A percentile compares a stretch with the other conserved stretches of the same genome.
These are phyloP conservation scores for Aelia acuminata DNA, from an alignment of 2,888 invertebrate genomes.

Conservation along the genomic window DNA sequence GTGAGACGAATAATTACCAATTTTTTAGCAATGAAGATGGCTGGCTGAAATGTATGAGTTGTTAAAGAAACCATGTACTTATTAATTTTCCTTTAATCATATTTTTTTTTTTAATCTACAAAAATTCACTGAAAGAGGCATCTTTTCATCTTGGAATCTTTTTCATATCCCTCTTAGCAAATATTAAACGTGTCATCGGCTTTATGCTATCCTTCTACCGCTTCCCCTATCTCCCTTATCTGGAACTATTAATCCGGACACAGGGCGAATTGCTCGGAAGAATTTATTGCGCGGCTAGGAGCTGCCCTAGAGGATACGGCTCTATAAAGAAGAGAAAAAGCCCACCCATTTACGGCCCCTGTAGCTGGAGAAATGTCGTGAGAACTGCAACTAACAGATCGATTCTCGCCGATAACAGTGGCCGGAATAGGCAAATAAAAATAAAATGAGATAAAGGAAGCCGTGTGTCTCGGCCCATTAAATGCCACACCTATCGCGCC, in stretches of 20 bases:
- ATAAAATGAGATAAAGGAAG: neutral
- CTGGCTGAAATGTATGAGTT: too few relatives aligned
- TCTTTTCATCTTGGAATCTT: neutral
- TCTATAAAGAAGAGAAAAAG: conserved; percentile 19
- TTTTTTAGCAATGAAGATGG: too few relatives aligned
- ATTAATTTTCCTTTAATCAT: too few relatives aligned
- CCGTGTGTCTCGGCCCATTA: neutral
- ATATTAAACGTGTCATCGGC: neutral
- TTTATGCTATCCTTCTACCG: neutral
- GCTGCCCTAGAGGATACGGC: neutral
- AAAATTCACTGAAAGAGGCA: neutral
- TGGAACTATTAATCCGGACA: conserved; percentile 25
- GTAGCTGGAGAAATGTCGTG: neutral
- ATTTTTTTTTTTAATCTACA: too few relatives aligned
- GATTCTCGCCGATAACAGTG: neutral
- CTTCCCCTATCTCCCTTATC: neutral
- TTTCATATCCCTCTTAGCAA: neutral
- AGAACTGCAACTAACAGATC: conserved; percentile 18
- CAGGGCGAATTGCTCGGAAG: neutral
- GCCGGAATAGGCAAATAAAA: neutral
- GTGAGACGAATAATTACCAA: too few relatives aligned
- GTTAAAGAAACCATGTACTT: too few relatives aligned
- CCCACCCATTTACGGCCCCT: neutral
- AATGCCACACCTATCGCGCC: too few relatives aligned
- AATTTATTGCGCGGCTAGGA: neutral